Percentiles rank a stretch among this genome's conserved stretches.
Conservation (phyloP, 2,888 invertebrate species). For the Aleiodes leptofemur region DNA sequence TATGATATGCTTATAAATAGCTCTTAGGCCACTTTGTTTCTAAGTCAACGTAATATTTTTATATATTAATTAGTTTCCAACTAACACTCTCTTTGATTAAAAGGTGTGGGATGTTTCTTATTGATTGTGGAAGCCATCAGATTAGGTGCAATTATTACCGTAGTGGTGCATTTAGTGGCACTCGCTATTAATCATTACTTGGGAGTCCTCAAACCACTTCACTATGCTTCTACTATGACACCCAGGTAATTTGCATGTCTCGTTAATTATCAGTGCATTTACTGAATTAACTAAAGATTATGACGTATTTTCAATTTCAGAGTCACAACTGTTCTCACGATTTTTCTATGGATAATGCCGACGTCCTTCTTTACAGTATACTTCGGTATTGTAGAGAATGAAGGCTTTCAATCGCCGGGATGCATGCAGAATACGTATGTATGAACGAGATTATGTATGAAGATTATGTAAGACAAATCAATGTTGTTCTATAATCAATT, state of each 20-base stretch:
- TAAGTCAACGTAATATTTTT: too few species aligned
- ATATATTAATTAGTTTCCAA: neutral
- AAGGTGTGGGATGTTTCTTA: slow-evolving; percentile 61
- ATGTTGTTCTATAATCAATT: too few species aligned
- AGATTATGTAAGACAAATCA: too few species aligned
- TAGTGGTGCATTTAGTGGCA: slow-evolving; percentile 80
- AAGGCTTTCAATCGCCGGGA: slow-evolving; percentile 73
- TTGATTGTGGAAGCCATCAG: slow-evolving; percentile 76
- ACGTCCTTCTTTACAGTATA: slow-evolving; percentile 76
- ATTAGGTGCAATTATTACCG: slow-evolving; percentile 79
- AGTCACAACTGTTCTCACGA: slow-evolving; percentile 76
- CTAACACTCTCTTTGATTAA: neutral
- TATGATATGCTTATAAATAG: too few species aligned
- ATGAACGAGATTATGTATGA: neutral
- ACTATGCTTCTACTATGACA: slow-evolving; percentile 80
- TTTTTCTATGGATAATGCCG: slow-evolving; percentile 79
- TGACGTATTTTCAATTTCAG: slow-evolving; percentile 53
- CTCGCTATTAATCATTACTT: slow-evolving; percentile 82
- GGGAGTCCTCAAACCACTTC: slow-evolving; percentile 80
- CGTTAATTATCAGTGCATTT: neutral
- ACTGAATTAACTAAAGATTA: neutral
- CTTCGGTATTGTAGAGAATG: slow-evolving; percentile 76
- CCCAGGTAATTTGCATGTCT: slow-evolving; percentile 59
- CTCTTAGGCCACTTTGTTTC: too few species aligned
- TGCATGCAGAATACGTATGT: slow-evolving; percentile 57